Evolutionary conservation across 2,888 invertebrate genomes (phyloP).

Genomic region (Nectonema munidae): DNA sequence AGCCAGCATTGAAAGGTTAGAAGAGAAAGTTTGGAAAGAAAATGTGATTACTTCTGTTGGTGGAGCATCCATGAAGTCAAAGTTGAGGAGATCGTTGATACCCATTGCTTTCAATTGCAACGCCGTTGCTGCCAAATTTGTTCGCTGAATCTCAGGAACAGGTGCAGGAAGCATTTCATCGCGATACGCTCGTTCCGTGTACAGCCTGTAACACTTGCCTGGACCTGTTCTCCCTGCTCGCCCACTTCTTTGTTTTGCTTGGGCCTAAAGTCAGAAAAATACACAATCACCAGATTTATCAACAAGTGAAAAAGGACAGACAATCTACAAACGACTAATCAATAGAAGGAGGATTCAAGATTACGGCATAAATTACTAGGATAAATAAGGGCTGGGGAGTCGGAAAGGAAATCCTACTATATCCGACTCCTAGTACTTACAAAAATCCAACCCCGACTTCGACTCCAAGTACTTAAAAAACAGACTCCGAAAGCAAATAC

Average conservation of each 20-base stretch:
- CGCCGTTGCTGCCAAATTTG: conserved; percentile 76
- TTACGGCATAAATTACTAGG: conserved; percentile 8
- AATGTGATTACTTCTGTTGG: conserved; percentile 37
- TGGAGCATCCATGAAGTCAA: conserved; percentile 99
- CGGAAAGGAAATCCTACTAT: too few relatives aligned
- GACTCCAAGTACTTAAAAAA: too few relatives aligned
- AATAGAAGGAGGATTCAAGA: too few relatives aligned
- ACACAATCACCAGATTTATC: not conserved
- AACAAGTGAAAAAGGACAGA: not conserved
- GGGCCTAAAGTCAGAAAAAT: conserved; percentile 32
- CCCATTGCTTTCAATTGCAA: conserved; percentile 95
- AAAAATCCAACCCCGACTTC: too few relatives aligned
- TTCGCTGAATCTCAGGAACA: conserved; percentile 90
- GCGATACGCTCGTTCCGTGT: conserved; percentile 82
- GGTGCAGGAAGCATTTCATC: conserved; percentile 95
- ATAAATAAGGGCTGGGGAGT: too few relatives aligned
- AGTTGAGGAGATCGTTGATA: conserved; percentile 79
- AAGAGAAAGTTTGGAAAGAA: too few relatives aligned
- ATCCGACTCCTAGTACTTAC: too few relatives aligned
- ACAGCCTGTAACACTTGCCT: conserved; percentile 75
- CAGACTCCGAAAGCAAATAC: too few relatives aligned
- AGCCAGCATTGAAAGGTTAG: too few relatives aligned
- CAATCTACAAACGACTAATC: not conserved
- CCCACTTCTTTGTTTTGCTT: conserved; percentile 82
- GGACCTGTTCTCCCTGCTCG: conserved; percentile 87